Evolutionary conservation across 2,797 vertebrate genomes (phyloP), one percentile per base, ranked within the genome.

Genomic region (Manis pentadactyla): DNA sequence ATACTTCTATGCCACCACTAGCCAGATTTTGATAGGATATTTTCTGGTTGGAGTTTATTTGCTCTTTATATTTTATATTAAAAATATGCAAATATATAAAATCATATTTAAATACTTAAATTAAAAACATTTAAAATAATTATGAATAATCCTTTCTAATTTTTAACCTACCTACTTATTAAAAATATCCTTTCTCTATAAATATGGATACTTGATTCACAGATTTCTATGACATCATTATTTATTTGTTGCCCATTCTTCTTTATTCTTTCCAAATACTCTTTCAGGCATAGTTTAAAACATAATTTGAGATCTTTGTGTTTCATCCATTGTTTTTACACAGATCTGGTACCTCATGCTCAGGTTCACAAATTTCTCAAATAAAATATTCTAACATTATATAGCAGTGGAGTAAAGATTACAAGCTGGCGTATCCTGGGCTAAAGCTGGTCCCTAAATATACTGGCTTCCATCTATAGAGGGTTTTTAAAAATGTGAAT

Each of bases 51-150:
- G 90, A 82, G 5, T 4, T 81, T 90, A 68, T 57, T 94, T 87
- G 87, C 13, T 66, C 18, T 77, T 31, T 82, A 46, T 42, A 53
- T 78, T 66, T 49, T 59, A n/a, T 66, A 55, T 90, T 89, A 57
- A 71, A 68, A 82, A 75, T 11, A 42, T 3, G 14, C 64, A 49
- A 31, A 4, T 25, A 64, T 64, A 57, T 51, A 46, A 89, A 75
- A 63, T 42, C 9, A 49, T 78, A 68, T 57, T 87, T 88, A 92
- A 74, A 49, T 78, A 68, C 53, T 87, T 88, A 92, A 74, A 49
- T 74, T 74, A 42, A 68, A 53, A 88, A 69, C 14, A 57, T 57
- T 82, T 85, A 93, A 90, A 90, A 71, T 59, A 83, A 90, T 51
- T 79, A 73, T 64, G 71, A 88, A 46, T 77, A 90, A 69, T 57